Evolutionary conservation across 2,888 invertebrate species (phyloP).

Genomic region (Dicycla oo): DNA sequence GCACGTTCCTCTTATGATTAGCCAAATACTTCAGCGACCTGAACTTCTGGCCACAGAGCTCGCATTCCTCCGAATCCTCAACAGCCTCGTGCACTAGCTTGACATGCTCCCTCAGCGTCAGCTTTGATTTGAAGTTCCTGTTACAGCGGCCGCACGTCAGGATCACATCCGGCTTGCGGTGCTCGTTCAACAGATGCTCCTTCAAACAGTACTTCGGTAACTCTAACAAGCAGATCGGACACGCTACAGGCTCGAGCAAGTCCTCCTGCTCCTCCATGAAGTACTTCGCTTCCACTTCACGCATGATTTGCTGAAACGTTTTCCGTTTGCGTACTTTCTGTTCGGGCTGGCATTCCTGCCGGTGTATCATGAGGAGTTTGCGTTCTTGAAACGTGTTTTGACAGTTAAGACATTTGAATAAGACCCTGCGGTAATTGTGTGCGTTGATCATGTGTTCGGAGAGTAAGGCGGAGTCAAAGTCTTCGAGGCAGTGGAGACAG

Average conservation of each 20-base stretch:
- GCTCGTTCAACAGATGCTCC: constrained; percentile 69
- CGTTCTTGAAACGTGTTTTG: constrained; percentile 64
- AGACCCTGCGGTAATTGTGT: constrained; percentile 68
- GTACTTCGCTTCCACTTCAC: constrained; percentile 60
- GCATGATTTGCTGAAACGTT: constrained; percentile 67
- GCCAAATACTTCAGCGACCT: constrained; percentile 70
- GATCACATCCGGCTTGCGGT: constrained; percentile 62
- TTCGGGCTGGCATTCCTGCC: constrained; percentile 63
- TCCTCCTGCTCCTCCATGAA: constrained; percentile 57
- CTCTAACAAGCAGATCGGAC: constrained; percentile 70
- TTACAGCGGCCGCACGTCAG: constrained; percentile 67
- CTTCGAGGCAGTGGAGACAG: constrained; percentile 71
- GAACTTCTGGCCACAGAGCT: constrained; percentile 73
- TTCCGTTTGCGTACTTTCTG: constrained; percentile 63
- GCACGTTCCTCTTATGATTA: constrained; percentile 75
- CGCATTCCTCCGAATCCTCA: constrained; percentile 70
- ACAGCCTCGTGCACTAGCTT: constrained; percentile 73
- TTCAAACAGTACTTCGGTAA: constrained; percentile 66
- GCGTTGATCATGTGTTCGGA: constrained; percentile 69
- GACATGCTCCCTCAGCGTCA: constrained; percentile 72
- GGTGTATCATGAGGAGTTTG: constrained; percentile 58
- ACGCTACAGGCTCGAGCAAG: constrained; percentile 48
- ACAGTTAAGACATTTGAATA: constrained; percentile 71
- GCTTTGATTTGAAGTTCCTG: constrained; percentile 68
- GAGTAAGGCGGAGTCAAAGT: constrained; percentile 63